Evolutionary conservation across 2,113 vertebrate species (phyloP).

Genomic region (Calypte anna): DNA sequence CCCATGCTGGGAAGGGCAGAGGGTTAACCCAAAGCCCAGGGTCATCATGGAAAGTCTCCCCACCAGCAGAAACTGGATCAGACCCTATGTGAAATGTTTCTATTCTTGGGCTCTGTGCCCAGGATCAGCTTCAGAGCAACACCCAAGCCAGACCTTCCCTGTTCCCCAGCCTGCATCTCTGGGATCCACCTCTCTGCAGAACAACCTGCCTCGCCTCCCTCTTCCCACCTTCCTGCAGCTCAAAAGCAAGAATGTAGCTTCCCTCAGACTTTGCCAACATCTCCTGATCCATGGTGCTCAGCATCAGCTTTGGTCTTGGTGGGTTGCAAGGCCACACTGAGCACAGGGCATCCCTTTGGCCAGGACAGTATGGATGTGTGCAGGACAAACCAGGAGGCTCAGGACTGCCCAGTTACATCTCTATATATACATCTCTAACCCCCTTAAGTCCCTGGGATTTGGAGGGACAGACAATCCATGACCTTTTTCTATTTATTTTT

Average conservation of each 20-base stretch:
- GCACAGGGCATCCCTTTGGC: neutral
- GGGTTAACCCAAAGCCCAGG: neutral
- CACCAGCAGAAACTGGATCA: rapidly evolving
- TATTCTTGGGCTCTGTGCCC: no score
- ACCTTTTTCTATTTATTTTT: rapidly evolving
- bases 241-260: rapidly evolving
- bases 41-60: neutral
- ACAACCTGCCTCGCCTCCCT: neutral
- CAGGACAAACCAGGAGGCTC: neutral
- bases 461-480: neutral
- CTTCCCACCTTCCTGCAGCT: neutral
- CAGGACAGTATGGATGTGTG: rapidly evolving
- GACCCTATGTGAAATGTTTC: rapidly evolving
- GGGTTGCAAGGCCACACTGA: neutral
- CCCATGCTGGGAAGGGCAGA: neutral
- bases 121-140: neutral
- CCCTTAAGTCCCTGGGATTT: neutral
- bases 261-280: neutral
- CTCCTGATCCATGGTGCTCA: rapidly evolving
- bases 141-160: neutral
- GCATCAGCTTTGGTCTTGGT: neutral
- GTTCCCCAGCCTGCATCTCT: neutral
- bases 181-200: rapidly evolving
- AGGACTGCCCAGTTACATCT: rapidly evolving
- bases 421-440: rapidly evolving